Conservation (phyloP, 2,797 vertebrate genomes). For the Thripadectes ignobilis region DNA sequence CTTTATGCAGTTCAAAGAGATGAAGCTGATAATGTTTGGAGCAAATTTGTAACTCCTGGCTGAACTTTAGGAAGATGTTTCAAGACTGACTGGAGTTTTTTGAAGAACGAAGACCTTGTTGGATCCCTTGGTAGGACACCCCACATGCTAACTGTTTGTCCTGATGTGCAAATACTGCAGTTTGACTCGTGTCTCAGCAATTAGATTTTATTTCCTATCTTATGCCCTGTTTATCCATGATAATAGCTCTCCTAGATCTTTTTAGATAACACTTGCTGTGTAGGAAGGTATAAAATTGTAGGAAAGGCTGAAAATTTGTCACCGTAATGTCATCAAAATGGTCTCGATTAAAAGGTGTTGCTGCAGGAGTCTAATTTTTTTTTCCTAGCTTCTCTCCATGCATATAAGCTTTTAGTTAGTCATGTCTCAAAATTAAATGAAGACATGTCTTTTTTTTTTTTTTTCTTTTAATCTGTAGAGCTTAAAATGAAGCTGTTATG, state of each 20-base stretch:
- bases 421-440: constrained; percentile 7
- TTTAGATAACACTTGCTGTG: constrained; percentile 23
- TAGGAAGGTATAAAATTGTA: constrained; percentile 35
- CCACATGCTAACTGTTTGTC: background rate
- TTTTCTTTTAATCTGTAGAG: background rate
- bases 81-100: background rate
- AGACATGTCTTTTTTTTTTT: background rate
- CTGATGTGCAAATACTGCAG: background rate
- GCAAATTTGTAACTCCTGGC: background rate
- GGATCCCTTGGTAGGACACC: background rate
- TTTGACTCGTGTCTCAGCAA: background rate
- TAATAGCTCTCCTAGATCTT: constrained; percentile 20
- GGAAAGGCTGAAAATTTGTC: constrained; percentile 36
- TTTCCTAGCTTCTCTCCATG: background rate
- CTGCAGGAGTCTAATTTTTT: constrained; percentile 8
- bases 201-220: constrained; percentile 35
- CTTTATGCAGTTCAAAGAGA: rapidly evolving
- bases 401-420: constrained; percentile 2
- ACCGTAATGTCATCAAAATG: background rate
- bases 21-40: background rate
- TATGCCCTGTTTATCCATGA: background rate
- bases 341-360: background rate
- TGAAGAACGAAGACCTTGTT: background rate
- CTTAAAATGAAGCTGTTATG: constrained; percentile 17
- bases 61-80: background rate